phyloP scores from a whole-genome alignment of 2,113 vertebrate genomes.

The Bothrops jararaca region DNA sequence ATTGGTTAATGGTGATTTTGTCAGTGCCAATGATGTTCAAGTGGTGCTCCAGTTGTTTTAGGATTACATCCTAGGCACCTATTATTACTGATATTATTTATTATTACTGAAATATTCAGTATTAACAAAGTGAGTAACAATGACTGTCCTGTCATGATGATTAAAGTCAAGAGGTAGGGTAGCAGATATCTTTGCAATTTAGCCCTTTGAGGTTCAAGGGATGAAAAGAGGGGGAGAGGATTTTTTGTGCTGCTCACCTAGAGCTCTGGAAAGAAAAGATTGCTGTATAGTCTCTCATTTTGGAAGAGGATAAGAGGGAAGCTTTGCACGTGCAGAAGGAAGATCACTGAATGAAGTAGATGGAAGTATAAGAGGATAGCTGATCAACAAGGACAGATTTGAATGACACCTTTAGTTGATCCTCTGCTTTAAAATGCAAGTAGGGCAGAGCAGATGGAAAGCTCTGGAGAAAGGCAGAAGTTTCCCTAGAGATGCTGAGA shows the following conservation, averaged over 20 bases:
- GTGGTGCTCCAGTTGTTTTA: not conserved
- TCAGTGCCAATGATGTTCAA: not conserved
- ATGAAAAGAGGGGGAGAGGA: not conserved
- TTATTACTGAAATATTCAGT: not conserved
- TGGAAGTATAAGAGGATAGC: conserved; percentile 41
- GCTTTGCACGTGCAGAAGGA: not conserved
- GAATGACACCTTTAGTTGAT: not conserved
- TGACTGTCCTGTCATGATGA: not conserved
- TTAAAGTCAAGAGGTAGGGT: not conserved
- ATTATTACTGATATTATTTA: not conserved
- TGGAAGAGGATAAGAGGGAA: conserved; percentile 37
- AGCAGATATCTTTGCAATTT: not conserved
- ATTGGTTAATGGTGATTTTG: not conserved
- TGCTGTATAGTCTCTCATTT: rapidly evolving
- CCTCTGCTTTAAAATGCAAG: conserved; percentile 14
- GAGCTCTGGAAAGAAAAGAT: not conserved
- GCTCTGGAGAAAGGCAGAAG: conserved; percentile 6
- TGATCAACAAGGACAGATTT: conserved; percentile 22
- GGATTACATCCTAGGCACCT: not conserved
- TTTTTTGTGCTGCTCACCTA: too few relatives aligned
- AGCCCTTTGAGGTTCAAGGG: not conserved
- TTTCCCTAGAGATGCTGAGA: not conserved
- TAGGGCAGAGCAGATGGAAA: conserved; percentile 30
- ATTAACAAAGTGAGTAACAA: not conserved
- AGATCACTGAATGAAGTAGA: conserved; percentile 3